These are phyloP conservation scores for Panonychus citri DNA, from an alignment of 1,140 invertebrate species.

Conservation along the genomic window DNA sequence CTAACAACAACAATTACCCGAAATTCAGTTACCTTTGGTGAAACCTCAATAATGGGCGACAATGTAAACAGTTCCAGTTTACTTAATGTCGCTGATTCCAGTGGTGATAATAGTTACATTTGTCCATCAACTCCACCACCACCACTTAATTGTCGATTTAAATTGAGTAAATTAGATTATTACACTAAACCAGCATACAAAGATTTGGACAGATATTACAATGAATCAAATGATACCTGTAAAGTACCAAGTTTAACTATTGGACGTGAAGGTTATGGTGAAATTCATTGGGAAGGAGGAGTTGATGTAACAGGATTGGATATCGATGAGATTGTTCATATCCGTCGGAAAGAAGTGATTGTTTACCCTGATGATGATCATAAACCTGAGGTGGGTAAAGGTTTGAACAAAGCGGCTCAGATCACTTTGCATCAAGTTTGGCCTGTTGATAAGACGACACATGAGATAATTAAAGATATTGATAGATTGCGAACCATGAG, in stretches of 20 bases:
- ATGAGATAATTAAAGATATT: slow-evolving; percentile 50
- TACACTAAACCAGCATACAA: slow-evolving; percentile 59
- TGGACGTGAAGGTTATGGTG: slow-evolving; percentile 70
- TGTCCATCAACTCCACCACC: neutral
- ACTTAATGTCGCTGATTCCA: neutral
- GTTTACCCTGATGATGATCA: slow-evolving; percentile 39
- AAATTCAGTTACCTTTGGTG: no score
- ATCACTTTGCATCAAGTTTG: slow-evolving; percentile 78
- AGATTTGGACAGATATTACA: slow-evolving; percentile 37
- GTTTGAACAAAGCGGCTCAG: slow-evolving; percentile 71
- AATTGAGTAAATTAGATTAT: slow-evolving; percentile 41
- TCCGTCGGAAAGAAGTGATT: slow-evolving; percentile 35
- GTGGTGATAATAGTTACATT: neutral
- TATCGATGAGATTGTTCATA: slow-evolving; percentile 53
- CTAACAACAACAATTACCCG: no score
- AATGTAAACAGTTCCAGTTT: no score
- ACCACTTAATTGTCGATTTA: slow-evolving; percentile 6
- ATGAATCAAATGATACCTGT: slow-evolving; percentile 42
- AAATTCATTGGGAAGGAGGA: slow-evolving; percentile 61
- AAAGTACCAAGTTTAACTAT: slow-evolving; percentile 72
- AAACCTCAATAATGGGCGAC: no score
- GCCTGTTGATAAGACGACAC: slow-evolving; percentile 64
- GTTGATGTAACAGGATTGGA: slow-evolving; percentile 72
- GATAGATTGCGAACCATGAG: slow-evolving; percentile 50
- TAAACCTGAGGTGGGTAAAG: slow-evolving; percentile 53